phyloP scores from a whole-genome alignment of 30 jellyfish, hydroid and myxozoan species.

The Morbakka virulenta region DNA sequence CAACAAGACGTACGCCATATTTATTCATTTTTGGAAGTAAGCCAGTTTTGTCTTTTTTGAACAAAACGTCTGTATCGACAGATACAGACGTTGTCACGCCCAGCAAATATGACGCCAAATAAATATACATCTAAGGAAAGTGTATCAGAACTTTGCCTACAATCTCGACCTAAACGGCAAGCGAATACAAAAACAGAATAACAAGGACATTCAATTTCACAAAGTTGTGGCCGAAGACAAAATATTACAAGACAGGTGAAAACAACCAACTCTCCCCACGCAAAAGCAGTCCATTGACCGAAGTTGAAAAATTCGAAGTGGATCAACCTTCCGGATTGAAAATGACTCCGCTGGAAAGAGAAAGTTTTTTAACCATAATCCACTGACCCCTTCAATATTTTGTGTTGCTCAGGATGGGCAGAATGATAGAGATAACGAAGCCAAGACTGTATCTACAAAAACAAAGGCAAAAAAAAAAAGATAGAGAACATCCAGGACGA shows the following conservation, averaged over 20 bases:
- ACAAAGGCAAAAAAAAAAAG: not conserved
- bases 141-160: conserved; percentile 1
- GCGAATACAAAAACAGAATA: no score
- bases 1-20: conserved; percentile 3
- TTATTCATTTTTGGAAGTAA: not conserved
- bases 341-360: not conserved
- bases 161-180: not conserved
- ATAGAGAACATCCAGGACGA: not conserved
- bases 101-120: conserved; percentile 6
- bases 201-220: not conserved
- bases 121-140: not conserved
- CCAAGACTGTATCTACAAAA: not conserved
- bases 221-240: conserved; percentile 1
- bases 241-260: conserved; percentile 9
- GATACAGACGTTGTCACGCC: conserved; percentile 17
- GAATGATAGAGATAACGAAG: not conserved
- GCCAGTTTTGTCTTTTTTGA: not conserved
- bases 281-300: not conserved
- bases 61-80: not conserved
- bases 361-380: not conserved
- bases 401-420: not conserved
- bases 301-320: not conserved
- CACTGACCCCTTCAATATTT: not conserved
- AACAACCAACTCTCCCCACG: conserved; percentile 5
- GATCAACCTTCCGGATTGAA: not conserved